Evolutionary conservation across 2,797 vertebrate genomes (phyloP).

Genomic region (Megaceryle alcyon): DNA sequence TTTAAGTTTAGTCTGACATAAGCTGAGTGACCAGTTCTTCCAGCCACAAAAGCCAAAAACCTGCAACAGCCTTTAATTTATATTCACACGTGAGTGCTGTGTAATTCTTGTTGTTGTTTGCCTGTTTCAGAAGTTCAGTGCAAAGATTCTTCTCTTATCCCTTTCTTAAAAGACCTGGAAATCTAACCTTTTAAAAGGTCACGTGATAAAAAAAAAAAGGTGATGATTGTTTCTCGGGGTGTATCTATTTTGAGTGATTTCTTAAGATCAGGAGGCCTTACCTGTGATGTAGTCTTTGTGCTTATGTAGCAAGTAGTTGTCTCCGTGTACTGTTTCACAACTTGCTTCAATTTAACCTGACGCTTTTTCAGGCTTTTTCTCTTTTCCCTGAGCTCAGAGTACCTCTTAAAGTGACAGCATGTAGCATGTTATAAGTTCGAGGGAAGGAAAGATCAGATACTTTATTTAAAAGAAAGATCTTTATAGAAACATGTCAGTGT

Average conservation of each 20-base stretch:
- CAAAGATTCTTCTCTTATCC: neutral
- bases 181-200: neutral
- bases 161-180: neutral
- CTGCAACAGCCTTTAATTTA: neutral
- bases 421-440: neutral
- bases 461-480: neutral
- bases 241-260: neutral
- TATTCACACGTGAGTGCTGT: neutral
- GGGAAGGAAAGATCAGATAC: neutral
- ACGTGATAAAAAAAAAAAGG: neutral
- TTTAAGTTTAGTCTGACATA: neutral
- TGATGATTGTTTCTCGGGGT: neutral
- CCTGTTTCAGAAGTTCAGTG: neutral
- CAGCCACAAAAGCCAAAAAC: neutral
- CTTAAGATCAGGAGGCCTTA: neutral
- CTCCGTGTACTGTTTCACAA: neutral
- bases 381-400: neutral
- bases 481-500: neutral
- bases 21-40: conserved; percentile 40
- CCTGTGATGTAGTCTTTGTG: neutral
- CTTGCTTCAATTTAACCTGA: neutral
- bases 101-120: neutral
- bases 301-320: neutral
- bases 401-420: neutral
- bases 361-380: neutral